Evolutionary conservation across 2,888 invertebrate genomes (phyloP), one percentile per base, ranked within the genome.

Genomic region (Trimorus sp.): DNA sequence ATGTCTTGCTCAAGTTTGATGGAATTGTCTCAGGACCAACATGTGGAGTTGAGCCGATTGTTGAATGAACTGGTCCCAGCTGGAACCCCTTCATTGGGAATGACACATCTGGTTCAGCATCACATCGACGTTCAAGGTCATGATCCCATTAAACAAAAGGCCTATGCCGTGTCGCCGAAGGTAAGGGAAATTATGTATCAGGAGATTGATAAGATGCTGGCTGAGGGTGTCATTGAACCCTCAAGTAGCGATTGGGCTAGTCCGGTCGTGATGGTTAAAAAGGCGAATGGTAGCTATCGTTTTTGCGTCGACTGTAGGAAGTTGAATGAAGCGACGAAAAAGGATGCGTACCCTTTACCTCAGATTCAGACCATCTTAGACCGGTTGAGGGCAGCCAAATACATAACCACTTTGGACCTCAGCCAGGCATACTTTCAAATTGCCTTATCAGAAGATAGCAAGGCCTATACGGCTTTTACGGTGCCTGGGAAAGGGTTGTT

Each of bases 221-320:
- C 3, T 3, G 48, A 49, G n/a, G 36, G 6, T 15, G 45, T 62
- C 4, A 36, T 62, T 12, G 62, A 62, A 62, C 62, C 49, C 36
- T 62, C 49, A 3, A 8, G 5, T 2, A 62, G 62, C n/a, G 77
- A 84, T 2, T 89, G 87, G 87, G 82, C 85, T 5, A 89, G 88
- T 7, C 87, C 88, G 0, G 84, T 87, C 5, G 82, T 89, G 0
- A 84, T 88, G 56, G 84, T 87, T 1, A 83, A n/a, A n/a, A n/a
- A n/a, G n/a, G n/a, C n/a, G n/a, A n/a, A n/a, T n/a, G n/a, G n/a
- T n/a, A n/a, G n/a, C n/a, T n/a, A n/a, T n/a, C n/a, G n/a, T n/a
- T n/a, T n/a, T n/a, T n/a, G n/a, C n/a, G n/a, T n/a, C n/a, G 80
- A 12, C 70, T 88, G 79, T 42, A 42, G 83, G 0, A 62, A 62